These are phyloP conservation scores for Glossosoma conforme DNA, from an alignment of 1,140 invertebrate genomes.

Conservation along the genomic window DNA sequence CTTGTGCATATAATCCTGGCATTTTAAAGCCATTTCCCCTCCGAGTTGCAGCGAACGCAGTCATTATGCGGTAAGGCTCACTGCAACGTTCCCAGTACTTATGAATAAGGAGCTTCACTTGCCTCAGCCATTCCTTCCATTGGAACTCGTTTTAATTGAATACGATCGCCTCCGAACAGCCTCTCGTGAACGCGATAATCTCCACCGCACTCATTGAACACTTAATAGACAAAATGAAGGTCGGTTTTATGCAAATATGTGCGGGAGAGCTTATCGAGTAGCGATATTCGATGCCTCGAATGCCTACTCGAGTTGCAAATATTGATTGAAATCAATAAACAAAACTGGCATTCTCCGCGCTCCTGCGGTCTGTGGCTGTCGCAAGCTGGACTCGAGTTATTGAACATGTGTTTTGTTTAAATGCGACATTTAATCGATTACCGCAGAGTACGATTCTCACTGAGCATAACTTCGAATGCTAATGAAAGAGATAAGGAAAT, in stretches of 20 bases:
- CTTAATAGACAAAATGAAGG: slow-evolving; percentile 27
- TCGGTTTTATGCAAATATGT: slow-evolving; percentile 26
- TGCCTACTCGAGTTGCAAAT: slow-evolving; percentile 1
- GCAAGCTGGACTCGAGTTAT: no score
- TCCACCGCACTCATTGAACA: slow-evolving; percentile 24
- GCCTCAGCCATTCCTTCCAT: background rate
- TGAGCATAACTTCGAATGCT: no score
- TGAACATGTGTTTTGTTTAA: no score
- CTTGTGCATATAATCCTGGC: no score
- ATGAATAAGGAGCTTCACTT: slow-evolving; percentile 2
- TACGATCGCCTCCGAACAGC: slow-evolving; percentile 9
- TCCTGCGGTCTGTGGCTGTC: no score
- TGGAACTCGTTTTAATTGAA: slow-evolving; percentile 30
- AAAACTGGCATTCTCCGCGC: no score
- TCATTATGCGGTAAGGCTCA: background rate
- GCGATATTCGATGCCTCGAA: background rate
- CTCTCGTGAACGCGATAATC: slow-evolving; percentile 26
- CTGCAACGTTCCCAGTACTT: slow-evolving; percentile 1
- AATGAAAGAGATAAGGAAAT: no score
- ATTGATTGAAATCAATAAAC: slow-evolving; percentile 11
- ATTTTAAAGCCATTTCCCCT: no score
- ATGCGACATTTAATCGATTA: no score
- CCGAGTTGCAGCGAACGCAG: background rate
- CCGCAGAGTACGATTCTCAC: no score
- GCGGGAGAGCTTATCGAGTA: background rate